Evolutionary conservation across 2,797 vertebrate genomes (phyloP).

Genomic region (Oophaga sylvatica): DNA sequence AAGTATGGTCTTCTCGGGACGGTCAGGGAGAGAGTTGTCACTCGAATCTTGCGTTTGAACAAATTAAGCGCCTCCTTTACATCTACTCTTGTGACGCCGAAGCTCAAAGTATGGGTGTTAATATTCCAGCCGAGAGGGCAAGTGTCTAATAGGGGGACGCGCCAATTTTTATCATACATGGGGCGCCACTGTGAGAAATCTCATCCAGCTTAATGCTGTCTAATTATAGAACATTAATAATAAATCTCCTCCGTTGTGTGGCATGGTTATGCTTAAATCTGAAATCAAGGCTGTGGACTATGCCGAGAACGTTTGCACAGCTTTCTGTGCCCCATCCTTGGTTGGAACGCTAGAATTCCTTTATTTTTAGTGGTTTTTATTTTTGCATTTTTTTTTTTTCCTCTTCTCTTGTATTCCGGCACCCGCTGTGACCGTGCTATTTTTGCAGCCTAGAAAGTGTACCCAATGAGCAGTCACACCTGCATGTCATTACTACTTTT

Average conservation of each 20-base stretch:
- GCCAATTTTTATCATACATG: no score
- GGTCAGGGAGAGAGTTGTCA: neutral
- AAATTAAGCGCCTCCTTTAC: neutral
- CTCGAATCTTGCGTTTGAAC: neutral
- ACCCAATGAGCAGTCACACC: neutral
- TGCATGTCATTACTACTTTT: slow-evolving; percentile 18
- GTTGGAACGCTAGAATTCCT: neutral
- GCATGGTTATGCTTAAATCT: no score
- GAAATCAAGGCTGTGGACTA: neutral
- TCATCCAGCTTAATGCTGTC: no score
- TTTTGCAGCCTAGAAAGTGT: slow-evolving; percentile 15
- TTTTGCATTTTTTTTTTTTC: neutral
- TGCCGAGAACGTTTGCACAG: neutral
- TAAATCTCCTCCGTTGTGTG: no score
- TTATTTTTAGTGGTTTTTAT: neutral
- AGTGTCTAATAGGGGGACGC: no score
- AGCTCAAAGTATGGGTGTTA: no score
- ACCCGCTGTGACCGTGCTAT: slow-evolving; percentile 3
- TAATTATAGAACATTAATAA: no score
- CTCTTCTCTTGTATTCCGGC: slow-evolving; percentile 4
- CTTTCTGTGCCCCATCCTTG: neutral
- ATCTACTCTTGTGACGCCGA: no score
- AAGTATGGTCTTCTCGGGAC: neutral
- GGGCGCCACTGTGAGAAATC: no score
- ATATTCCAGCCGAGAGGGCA: no score